Percentiles rank a stretch among this genome's conserved stretches.
Evolutionary conservation across 2,888 invertebrate species (phyloP).

Genomic region (Trissonchulus latispiculum): DNA sequence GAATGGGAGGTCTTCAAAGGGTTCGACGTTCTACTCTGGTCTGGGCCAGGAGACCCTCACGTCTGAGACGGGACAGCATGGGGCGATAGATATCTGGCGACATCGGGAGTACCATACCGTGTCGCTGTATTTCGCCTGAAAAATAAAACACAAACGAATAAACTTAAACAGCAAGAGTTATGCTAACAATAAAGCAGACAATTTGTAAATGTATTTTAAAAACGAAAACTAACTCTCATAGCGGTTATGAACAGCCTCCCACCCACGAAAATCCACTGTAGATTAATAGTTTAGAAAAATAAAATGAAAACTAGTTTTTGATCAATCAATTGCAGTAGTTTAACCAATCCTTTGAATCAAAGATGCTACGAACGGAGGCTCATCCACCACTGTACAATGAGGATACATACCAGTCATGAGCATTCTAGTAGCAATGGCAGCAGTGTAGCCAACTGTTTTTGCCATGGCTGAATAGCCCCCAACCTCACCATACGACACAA

Average conservation of each 20-base stretch:
- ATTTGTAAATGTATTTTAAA: too few relatives aligned
- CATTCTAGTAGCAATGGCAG: slow-evolving; percentile 96
- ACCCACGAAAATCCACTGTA: too few relatives aligned
- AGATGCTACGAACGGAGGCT: slow-evolving; percentile 8
- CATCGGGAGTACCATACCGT: slow-evolving; percentile 83
- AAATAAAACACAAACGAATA: slow-evolving; percentile 24
- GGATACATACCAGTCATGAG: slow-evolving; percentile 74
- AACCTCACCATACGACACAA: slow-evolving; percentile 72
- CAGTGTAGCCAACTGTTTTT: slow-evolving; percentile 77
- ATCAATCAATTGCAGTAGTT: background rate
- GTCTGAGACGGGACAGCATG: slow-evolving; percentile 69
- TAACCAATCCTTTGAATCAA: background rate
- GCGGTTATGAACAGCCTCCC: too few relatives aligned
- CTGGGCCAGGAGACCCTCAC: slow-evolving; percentile 60
- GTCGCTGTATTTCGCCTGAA: slow-evolving; percentile 85
- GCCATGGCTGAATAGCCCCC: slow-evolving; percentile 89
- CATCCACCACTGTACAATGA: background rate
- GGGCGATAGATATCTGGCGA: slow-evolving; percentile 79
- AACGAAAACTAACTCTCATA: too few relatives aligned
- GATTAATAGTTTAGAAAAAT: too few relatives aligned
- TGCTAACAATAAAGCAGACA: background rate
- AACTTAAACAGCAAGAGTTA: background rate
- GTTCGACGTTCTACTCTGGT: too few relatives aligned
- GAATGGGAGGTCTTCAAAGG: too few relatives aligned
- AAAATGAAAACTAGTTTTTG: too few relatives aligned